phyloP scores from a whole-genome alignment of 2,888 invertebrate species.

The Anorthoa munda region DNA sequence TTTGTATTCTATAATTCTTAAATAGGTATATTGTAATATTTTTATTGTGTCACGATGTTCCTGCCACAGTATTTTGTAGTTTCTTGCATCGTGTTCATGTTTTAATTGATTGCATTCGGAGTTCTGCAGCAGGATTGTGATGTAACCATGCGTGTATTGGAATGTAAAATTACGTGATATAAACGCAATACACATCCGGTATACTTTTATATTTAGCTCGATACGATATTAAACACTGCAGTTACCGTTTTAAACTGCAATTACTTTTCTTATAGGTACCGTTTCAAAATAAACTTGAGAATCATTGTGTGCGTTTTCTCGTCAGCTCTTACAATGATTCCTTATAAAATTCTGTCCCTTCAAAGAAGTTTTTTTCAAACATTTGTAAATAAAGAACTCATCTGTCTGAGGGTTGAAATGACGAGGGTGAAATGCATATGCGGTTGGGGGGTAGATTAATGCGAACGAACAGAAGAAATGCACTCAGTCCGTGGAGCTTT shows the following conservation, averaged over 20 bases:
- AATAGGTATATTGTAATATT: constrained; percentile 3
- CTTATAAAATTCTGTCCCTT: constrained; percentile 28
- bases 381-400: constrained; percentile 67
- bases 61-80: neutral
- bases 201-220: constrained; percentile 45
- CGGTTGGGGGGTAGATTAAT: constrained; percentile 57
- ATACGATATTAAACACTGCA: constrained; percentile 22
- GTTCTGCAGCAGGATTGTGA: constrained; percentile 38
- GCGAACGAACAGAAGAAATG: constrained; percentile 38
- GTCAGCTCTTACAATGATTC: constrained; percentile 11
- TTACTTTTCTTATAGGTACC: neutral
- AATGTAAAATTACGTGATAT: constrained; percentile 55
- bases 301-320: neutral
- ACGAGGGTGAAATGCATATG: constrained; percentile 59
- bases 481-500: constrained; percentile 32
- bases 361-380: constrained; percentile 38
- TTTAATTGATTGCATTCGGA: constrained; percentile 29
- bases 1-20: neutral
- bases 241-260: neutral
- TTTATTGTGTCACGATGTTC: neutral
- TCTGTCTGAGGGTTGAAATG: constrained; percentile 72
- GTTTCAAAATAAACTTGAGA: neutral
- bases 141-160: constrained; percentile 48
- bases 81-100: constrained; percentile 3
- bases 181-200: constrained; percentile 55